These are phyloP conservation scores for Scotopteryx bipunctaria DNA, from an alignment of 2,888 invertebrate species.

Conservation along the genomic window DNA sequence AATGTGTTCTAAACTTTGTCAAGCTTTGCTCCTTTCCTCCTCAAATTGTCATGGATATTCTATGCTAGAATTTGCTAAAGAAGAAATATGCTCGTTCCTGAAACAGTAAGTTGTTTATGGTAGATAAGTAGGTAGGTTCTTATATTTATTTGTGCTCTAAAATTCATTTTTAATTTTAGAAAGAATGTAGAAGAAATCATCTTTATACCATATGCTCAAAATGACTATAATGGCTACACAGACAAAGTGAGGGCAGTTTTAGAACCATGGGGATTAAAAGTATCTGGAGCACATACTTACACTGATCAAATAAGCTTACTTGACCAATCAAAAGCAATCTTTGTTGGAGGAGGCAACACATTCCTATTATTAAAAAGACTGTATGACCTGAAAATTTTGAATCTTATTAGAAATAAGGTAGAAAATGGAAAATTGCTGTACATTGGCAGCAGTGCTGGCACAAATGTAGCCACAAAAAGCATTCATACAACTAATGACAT, in stretches of 20 bases:
- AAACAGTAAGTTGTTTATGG: slow-evolving; percentile 74
- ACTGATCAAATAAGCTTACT: slow-evolving; percentile 80
- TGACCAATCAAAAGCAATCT: slow-evolving; percentile 87
- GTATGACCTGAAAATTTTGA: slow-evolving; percentile 86
- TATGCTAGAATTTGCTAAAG: slow-evolving; percentile 86
- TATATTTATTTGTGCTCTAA: neutral
- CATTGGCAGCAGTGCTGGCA: slow-evolving; percentile 92
- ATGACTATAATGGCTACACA: slow-evolving; percentile 86
- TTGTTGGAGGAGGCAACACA: slow-evolving; percentile 92
- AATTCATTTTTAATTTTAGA: slow-evolving; percentile 67
- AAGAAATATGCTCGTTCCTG: slow-evolving; percentile 85
- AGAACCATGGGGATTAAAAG: slow-evolving; percentile 85
- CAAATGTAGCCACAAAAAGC: slow-evolving; percentile 91
- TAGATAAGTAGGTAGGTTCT: no score
- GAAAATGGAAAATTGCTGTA: slow-evolving; percentile 86
- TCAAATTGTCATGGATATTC: slow-evolving; percentile 87
- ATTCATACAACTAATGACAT: slow-evolving; percentile 95
- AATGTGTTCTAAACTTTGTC: slow-evolving; percentile 53
- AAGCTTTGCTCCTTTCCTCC: slow-evolving; percentile 86
- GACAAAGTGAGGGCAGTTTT: slow-evolving; percentile 83
- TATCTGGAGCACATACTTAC: slow-evolving; percentile 86
- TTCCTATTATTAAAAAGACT: slow-evolving; percentile 88
- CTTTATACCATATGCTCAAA: slow-evolving; percentile 90
- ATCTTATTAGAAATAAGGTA: slow-evolving; percentile 85
- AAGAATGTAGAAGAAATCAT: slow-evolving; percentile 85